Percentiles rank a stretch among this genome's conserved stretches.
phyloP scores from a whole-genome alignment of 2,888 invertebrate species.

The Eurytoma adleriae region DNA sequence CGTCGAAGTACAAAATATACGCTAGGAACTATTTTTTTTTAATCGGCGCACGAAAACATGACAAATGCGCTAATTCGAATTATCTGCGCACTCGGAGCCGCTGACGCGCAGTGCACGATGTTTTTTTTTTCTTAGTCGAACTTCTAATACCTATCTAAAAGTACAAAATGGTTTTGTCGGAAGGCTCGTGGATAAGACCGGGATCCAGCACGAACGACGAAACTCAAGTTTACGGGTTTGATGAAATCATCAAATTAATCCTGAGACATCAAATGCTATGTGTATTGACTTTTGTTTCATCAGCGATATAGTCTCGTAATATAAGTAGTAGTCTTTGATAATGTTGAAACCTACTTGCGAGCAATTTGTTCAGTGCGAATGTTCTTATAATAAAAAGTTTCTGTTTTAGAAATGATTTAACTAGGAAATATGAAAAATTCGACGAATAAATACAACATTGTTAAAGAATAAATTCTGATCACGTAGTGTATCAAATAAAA shows the following conservation, averaged over 20 bases:
- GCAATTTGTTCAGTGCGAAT: no score
- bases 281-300: slow-evolving; percentile 24
- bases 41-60: slow-evolving; percentile 41
- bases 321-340: not conserved
- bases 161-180: slow-evolving; percentile 38
- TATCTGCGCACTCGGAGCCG: slow-evolving; percentile 2
- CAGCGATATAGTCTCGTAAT: not conserved
- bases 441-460: no score
- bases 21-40: slow-evolving; percentile 52
- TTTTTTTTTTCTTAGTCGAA: not conserved
- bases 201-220: not conserved
- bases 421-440: no score
- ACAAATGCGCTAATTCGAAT: slow-evolving; percentile 45
- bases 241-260: slow-evolving; percentile 6
- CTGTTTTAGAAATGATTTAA: no score
- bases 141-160: slow-evolving; percentile 39
- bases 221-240: not conserved
- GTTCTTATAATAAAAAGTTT: no score
- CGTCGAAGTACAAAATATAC: slow-evolving; percentile 52
- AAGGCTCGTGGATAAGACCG: slow-evolving; percentile 16
- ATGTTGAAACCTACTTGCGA: no score
- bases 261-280: not conserved
- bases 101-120: no score
- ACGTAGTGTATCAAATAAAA: no score
- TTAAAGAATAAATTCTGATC: no score